These are phyloP conservation scores for Crossocerus cetratus DNA, from an alignment of 2,888 invertebrate genomes.

Conservation along the genomic window DNA sequence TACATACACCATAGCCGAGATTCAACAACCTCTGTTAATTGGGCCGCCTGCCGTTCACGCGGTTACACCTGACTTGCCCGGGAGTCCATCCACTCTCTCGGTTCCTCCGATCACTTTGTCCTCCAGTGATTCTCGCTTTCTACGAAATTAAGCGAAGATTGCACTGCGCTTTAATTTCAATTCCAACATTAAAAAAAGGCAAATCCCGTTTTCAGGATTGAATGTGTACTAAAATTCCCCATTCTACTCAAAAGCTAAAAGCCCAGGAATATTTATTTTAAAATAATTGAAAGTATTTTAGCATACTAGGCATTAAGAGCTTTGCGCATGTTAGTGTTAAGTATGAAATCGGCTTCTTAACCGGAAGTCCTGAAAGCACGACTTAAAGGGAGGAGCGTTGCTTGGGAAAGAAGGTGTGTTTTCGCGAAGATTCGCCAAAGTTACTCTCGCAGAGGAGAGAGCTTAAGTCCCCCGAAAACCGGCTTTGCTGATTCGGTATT, in stretches of 20 bases:
- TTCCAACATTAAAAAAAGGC: no score
- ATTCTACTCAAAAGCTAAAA: no score
- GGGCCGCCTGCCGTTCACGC: constrained; percentile 3
- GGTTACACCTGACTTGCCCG: neutral
- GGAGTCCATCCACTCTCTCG: neutral
- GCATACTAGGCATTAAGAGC: no score
- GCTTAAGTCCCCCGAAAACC: constrained; percentile 33
- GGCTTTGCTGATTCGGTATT: constrained; percentile 43
- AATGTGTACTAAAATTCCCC: no score
- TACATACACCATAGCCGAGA: constrained; percentile 1
- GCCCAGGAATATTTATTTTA: no score
- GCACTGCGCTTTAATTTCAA: no score
- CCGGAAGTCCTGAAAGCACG: constrained; percentile 17
- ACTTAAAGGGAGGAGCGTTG: constrained; percentile 28
- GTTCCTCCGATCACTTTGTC: no score
- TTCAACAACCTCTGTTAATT: constrained; percentile 36
- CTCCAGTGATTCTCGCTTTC: no score
- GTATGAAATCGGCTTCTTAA: constrained; percentile 11
- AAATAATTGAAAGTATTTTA: no score
- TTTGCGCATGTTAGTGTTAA: no score
- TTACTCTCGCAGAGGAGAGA: constrained; percentile 15
- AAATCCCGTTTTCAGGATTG: no score
- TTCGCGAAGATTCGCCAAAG: constrained; percentile 33
- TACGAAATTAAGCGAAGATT: no score
- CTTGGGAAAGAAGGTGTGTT: constrained; percentile 26